These are phyloP conservation scores for Callosobruchus maculatus DNA, from an alignment of 2,888 invertebrate species.

Conservation along the genomic window DNA sequence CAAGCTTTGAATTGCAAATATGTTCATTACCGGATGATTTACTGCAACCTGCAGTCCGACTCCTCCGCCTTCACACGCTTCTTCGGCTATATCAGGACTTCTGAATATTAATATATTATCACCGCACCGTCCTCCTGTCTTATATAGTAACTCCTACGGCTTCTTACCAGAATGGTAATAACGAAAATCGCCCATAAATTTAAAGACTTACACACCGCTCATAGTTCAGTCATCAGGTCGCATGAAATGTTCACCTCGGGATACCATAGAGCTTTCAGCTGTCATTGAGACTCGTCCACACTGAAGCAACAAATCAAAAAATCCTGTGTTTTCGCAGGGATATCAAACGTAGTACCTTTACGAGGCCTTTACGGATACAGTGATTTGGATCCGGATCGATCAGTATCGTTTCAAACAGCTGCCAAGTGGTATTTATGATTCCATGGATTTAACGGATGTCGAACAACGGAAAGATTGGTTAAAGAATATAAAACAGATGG, in stretches of 20 bases:
- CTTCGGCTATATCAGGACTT: background rate
- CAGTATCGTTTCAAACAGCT: too few species aligned
- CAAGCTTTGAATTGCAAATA: background rate
- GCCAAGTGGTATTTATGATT: too few species aligned
- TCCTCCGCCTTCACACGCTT: background rate
- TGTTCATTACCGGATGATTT: background rate
- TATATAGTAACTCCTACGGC: background rate
- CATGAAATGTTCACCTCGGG: background rate
- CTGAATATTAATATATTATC: background rate
- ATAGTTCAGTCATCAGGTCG: background rate
- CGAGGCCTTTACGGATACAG: too few species aligned
- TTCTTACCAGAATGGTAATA: background rate
- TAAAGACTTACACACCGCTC: background rate
- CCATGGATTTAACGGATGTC: too few species aligned
- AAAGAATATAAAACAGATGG: too few species aligned
- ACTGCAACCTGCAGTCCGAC: background rate
- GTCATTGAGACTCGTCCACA: too few species aligned
- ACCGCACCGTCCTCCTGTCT: background rate
- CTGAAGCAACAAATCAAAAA: too few species aligned
- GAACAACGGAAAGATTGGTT: too few species aligned
- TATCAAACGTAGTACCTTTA: too few species aligned
- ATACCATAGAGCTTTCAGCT: too few species aligned
- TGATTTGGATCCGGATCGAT: too few species aligned
- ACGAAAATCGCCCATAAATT: background rate
- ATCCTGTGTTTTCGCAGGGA: too few species aligned